These are phyloP conservation scores for Catharus fuscescens DNA, from an alignment of 2,113 vertebrate species.

Conservation along the genomic window DNA sequence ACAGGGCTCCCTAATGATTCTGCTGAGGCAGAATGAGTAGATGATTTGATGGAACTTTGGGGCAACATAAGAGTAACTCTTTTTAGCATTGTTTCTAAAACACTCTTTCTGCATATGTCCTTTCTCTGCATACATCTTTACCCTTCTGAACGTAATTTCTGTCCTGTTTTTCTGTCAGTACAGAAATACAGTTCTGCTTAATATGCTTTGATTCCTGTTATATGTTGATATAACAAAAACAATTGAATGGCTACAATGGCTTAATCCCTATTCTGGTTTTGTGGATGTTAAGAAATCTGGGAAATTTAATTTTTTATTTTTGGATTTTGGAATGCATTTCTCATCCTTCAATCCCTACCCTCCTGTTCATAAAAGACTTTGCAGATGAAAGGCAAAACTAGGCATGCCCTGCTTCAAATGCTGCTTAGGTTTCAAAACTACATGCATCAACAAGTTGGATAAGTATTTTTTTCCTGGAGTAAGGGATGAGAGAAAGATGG, in stretches of 20 bases:
- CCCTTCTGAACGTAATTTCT: neutral
- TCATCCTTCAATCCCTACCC: neutral
- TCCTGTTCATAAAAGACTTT: neutral
- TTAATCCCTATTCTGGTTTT: neutral
- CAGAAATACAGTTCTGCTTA: neutral
- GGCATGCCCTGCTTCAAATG: neutral
- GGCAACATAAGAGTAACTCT: neutral
- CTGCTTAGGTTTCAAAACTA: neutral
- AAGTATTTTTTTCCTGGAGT: neutral
- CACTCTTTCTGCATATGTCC: neutral
- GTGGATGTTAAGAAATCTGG: neutral
- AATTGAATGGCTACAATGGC: neutral
- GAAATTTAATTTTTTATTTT: neutral
- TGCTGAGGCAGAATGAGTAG: neutral
- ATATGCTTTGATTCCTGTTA: neutral
- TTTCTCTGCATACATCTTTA: neutral
- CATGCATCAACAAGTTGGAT: neutral
- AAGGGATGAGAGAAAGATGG: neutral
- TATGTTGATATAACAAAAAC: neutral
- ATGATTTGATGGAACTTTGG: neutral
- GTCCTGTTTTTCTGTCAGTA: neutral
- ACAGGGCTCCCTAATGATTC: neutral
- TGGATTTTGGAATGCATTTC: neutral
- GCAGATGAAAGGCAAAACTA: neutral
- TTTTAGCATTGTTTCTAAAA: neutral